Base-by-base conservation (phyloP, 2,113 vertebrate genomes). In the Rhipidura dahli region DNA sequence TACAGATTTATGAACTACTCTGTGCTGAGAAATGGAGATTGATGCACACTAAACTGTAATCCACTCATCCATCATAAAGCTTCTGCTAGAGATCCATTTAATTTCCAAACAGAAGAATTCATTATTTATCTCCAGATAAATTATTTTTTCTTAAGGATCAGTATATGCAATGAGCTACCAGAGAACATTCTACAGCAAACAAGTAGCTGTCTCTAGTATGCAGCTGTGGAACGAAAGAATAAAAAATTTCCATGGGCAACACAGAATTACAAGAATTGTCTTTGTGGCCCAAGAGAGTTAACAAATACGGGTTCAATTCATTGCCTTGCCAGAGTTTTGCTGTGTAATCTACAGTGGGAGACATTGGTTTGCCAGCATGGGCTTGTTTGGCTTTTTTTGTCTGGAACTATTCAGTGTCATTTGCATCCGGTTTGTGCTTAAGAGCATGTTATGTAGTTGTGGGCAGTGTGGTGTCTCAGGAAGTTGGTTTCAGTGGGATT, bases 101-200 rank as follows among this genome's bases (percentile, higher is more conserved):
- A 94, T 96, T 89, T 94, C 70, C 26, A 80, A 79, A 83, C 22
- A 72, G 83, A 91, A 94, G 26, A 63, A 85, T 94, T 90, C 37
- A 93, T 94, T 95, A 82, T 85, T 21, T 79, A 3, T 79, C 87
- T 91, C 63, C 70, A 57, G 84, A 89, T 31, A 93, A 89, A 76
- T 30, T 64, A 72, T 33, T 85, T 85, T 89, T 78, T 78, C 68
- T 69, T 49, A 22, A 57, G 65, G 72, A 54, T 64, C 77, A 37
- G 2, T 22, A 3, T 82, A 65, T 82, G 28, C 87, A 78, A 0
- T 82, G 91, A 95, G 49, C 37, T 87, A 49, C 66, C 44, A 27
- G 56, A 77, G 71, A 79, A 42, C 20, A n/a, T 91, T 89, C 66
- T 65, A 4, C 7, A 3, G 69, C 65, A 82, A 64, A 56, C 47